phyloP scores from a whole-genome alignment of 2,797 vertebrate species.

The Hippopotamyrus pictus region DNA sequence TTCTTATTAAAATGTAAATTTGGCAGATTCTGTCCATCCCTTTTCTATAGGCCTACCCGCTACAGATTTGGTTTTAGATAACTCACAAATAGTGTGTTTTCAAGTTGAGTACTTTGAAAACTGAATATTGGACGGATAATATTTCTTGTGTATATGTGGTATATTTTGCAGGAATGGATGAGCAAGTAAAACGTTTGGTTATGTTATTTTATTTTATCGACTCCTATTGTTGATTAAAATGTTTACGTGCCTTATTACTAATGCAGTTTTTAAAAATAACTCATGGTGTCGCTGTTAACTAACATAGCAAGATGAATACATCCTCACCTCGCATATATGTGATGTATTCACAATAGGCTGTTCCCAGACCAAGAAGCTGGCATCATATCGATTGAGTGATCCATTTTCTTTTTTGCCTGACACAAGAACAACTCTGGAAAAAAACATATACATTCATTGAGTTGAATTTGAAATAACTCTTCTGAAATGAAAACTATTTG shows the following conservation, averaged over 20 bases:
- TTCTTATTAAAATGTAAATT: not conserved
- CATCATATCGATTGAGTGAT: not conserved
- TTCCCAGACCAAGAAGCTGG: not conserved
- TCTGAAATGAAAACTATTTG: not conserved
- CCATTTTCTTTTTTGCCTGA: not conserved
- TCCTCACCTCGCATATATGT: not conserved
- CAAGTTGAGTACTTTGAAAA: not conserved
- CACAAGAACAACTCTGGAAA: not conserved
- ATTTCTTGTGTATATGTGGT: not conserved
- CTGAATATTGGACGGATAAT: not conserved
- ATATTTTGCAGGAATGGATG: not conserved
- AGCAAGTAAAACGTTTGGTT: not conserved
- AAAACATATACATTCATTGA: not conserved
- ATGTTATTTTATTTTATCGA: not conserved
- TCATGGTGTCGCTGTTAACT: slow-evolving; percentile 2
- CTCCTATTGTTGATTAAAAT: not conserved
- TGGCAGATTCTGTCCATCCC: not conserved
- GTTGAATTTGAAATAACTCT: not conserved
- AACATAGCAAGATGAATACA: not conserved
- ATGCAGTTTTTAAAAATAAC: not conserved
- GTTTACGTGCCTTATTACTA: not conserved
- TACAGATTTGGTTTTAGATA: not conserved
- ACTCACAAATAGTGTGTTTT: not conserved
- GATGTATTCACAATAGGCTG: not conserved
- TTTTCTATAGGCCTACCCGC: not conserved